Conservation (phyloP, 2,888 invertebrate genomes). For the Caenorhabditis sulstoni region DNA sequence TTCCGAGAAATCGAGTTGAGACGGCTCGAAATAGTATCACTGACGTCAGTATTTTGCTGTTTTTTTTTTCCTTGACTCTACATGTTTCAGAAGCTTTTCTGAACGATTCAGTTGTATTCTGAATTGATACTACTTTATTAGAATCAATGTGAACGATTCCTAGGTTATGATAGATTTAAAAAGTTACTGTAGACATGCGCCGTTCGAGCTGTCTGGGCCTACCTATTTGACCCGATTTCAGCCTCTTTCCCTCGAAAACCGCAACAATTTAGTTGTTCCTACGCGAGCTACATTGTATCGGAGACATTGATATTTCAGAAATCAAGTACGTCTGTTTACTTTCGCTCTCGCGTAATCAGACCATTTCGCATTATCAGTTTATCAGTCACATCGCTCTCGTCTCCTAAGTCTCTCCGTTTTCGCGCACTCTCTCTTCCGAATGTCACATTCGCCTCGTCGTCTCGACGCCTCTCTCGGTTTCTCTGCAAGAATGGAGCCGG, state of each 20-base stretch:
- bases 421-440: background rate
- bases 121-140: no score
- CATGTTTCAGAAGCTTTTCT: no score
- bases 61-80: no score
- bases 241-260: conserved; percentile 2
- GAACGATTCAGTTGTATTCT: no score
- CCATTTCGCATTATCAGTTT: conserved; percentile 25
- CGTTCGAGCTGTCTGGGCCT: background rate
- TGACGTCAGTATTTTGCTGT: no score
- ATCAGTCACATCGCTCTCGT: conserved; percentile 51
- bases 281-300: background rate
- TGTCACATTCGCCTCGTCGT: conserved; percentile 45
- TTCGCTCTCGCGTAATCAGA: conserved; percentile 34
- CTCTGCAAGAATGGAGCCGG: conserved; percentile 34
- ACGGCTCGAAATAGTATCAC: no score
- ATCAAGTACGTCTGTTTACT: conserved; percentile 8
- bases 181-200: no score
- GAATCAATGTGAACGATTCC: no score
- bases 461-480: conserved; percentile 9
- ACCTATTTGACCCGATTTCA: conserved; percentile 8
- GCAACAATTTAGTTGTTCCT: background rate
- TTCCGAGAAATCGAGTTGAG: no score
- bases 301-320: conserved; percentile 12
- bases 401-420: conserved; percentile 30
- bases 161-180: no score